phyloP scores from a whole-genome alignment of 2,113 vertebrate genomes.

The Microcebus murinus region DNA sequence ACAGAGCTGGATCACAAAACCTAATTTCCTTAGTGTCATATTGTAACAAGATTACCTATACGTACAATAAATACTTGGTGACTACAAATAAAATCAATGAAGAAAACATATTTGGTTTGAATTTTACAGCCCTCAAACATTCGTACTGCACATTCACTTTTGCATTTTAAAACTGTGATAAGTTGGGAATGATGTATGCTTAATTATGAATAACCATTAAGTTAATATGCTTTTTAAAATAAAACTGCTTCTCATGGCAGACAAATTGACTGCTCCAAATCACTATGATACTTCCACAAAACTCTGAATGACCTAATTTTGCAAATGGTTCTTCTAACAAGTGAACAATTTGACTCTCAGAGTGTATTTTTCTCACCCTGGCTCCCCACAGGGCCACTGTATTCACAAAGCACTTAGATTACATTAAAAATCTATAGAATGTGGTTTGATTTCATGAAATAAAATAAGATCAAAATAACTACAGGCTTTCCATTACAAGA shows the following conservation, averaged over 20 bases:
- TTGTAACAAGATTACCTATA: background rate
- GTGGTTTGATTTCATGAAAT: conserved; percentile 24
- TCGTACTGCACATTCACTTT: background rate
- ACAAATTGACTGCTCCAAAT: background rate
- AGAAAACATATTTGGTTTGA: conserved; percentile 12
- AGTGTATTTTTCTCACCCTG: background rate
- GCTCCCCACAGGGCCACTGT: background rate
- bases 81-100: background rate
- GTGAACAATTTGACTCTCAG: conserved; percentile 15
- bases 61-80: background rate
- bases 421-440: conserved; percentile 54
- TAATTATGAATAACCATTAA: conserved; percentile 54
- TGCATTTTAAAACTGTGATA: conserved; percentile 2
- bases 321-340: conserved; percentile 26
- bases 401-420: conserved; percentile 53
- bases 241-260: conserved; percentile 31
- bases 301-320: conserved; percentile 33
- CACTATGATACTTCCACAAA: conserved; percentile 40
- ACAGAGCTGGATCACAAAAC: background rate
- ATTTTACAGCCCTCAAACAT: background rate
- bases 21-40: background rate
- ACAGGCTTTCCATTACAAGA: conserved; percentile 37
- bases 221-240: conserved; percentile 52
- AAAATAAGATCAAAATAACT: conserved; percentile 57
- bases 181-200: background rate